These are phyloP conservation scores for Macrophya alboannulata DNA, from an alignment of 2,888 invertebrate species.

Conservation along the genomic window DNA sequence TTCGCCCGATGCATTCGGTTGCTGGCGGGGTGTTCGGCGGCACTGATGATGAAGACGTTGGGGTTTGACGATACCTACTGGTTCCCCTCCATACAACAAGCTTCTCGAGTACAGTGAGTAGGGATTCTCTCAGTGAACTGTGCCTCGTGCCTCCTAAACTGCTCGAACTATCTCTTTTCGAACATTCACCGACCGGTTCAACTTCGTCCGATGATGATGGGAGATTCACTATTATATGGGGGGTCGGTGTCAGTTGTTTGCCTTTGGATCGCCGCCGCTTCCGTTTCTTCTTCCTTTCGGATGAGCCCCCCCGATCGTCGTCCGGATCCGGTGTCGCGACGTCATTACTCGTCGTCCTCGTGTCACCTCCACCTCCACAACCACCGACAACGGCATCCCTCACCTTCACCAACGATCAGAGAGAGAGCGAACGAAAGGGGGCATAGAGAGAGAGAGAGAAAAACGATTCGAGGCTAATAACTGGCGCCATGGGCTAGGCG, in stretches of 20 bases:
- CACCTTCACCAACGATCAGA: conserved; percentile 62
- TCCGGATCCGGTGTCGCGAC: conserved; percentile 65
- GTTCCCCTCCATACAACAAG: conserved; percentile 83
- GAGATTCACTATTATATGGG: conserved; percentile 74
- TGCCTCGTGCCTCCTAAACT: conserved; percentile 79
- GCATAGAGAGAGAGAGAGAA: neutral
- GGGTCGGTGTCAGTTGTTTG: conserved; percentile 66
- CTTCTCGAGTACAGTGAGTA: conserved; percentile 85
- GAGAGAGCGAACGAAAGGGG: neutral
- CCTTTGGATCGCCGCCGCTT: conserved; percentile 73
- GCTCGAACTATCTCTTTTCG: conserved; percentile 76
- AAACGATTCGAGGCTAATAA: conserved; percentile 38
- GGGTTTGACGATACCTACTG: conserved; percentile 77
- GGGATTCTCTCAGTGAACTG: conserved; percentile 84
- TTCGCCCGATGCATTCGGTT: conserved; percentile 82
- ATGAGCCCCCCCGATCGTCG: conserved; percentile 60
- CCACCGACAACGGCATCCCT: conserved; percentile 68
- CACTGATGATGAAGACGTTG: conserved; percentile 76
- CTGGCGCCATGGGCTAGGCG: conserved; percentile 18
- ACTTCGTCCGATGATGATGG: conserved; percentile 71
- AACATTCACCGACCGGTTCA: conserved; percentile 72
- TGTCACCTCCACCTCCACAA: conserved; percentile 68
- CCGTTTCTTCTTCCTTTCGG: conserved; percentile 68
- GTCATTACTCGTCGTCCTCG: conserved; percentile 78
- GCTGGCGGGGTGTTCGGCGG: conserved; percentile 78